phyloP scores from a whole-genome alignment of 2,113 vertebrate genomes.

The Burhinus oedicnemus region DNA sequence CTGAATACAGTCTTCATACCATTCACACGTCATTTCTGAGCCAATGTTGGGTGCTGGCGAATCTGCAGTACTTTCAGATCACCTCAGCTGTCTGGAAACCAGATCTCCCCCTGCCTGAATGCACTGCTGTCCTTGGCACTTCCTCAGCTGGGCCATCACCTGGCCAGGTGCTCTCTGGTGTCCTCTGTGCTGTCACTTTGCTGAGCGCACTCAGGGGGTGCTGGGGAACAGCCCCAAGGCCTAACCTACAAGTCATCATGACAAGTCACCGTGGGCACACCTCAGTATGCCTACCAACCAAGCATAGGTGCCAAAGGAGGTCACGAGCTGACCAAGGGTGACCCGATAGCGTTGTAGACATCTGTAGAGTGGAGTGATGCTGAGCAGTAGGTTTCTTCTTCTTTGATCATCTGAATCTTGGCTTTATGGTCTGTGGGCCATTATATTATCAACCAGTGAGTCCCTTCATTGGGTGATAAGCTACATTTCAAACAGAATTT shows the following conservation, averaged over 20 bases:
- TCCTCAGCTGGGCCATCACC: background rate
- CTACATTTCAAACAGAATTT: background rate
- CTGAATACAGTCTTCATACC: background rate
- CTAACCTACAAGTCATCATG: background rate
- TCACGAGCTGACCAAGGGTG: accelerated
- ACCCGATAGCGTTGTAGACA: background rate
- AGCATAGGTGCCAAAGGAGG: background rate
- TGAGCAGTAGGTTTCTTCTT: background rate
- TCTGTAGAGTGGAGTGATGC: background rate
- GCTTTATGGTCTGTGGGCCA: background rate
- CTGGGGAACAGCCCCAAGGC: background rate
- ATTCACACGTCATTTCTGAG: background rate
- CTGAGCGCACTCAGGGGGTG: background rate
- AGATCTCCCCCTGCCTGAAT: background rate
- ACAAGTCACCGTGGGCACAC: accelerated
- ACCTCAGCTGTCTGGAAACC: background rate
- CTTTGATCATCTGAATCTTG: background rate
- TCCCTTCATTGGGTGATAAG: background rate
- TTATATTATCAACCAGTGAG: background rate
- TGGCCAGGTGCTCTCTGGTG: background rate
- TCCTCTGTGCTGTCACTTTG: background rate
- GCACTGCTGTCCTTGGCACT: background rate
- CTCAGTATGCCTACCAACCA: background rate
- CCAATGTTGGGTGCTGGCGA: background rate
- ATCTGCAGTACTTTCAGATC: background rate